Evolutionary conservation across 2,797 vertebrate genomes (phyloP).

Genomic region (Danio aesculapii): DNA sequence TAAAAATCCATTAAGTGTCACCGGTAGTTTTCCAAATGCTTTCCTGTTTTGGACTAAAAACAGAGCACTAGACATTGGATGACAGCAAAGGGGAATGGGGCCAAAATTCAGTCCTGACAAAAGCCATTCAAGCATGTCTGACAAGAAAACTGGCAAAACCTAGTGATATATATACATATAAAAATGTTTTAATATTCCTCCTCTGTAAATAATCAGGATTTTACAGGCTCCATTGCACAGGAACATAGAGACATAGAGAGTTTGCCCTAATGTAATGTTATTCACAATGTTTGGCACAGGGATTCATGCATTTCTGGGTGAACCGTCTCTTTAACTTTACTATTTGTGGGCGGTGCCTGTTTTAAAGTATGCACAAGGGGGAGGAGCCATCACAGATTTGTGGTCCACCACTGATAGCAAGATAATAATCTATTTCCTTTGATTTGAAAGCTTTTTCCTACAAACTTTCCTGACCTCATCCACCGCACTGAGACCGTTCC

Average conservation of each 20-base stretch:
- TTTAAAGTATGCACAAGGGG: background rate
- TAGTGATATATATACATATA: background rate
- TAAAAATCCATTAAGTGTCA: conserved; percentile 15
- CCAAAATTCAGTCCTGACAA: conserved; percentile 11
- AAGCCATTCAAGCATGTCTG: conserved; percentile 26
- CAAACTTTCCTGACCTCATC: conserved; percentile 1
- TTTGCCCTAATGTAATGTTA: background rate
- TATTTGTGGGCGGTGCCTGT: background rate
- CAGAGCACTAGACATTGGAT: conserved; percentile 12
- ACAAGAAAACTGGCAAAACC: conserved; percentile 16
- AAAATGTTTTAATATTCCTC: background rate
- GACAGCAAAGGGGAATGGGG: conserved; percentile 12
- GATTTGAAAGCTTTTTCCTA: conserved; percentile 7
- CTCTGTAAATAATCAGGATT: background rate
- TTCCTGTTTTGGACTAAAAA: conserved; percentile 37
- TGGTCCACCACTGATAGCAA: background rate
- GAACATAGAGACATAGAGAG: background rate
- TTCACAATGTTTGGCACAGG: background rate
- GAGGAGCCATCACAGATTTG: background rate
- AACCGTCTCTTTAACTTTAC: background rate
- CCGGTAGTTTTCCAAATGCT: conserved; percentile 9
- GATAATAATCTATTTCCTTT: conserved; percentile 26
- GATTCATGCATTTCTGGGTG: background rate
- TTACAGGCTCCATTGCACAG: background rate
- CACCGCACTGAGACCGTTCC: background rate